Base-by-base conservation (phyloP, 2,113 vertebrate genomes). In the Pomatorhinus ruficollis region DNA sequence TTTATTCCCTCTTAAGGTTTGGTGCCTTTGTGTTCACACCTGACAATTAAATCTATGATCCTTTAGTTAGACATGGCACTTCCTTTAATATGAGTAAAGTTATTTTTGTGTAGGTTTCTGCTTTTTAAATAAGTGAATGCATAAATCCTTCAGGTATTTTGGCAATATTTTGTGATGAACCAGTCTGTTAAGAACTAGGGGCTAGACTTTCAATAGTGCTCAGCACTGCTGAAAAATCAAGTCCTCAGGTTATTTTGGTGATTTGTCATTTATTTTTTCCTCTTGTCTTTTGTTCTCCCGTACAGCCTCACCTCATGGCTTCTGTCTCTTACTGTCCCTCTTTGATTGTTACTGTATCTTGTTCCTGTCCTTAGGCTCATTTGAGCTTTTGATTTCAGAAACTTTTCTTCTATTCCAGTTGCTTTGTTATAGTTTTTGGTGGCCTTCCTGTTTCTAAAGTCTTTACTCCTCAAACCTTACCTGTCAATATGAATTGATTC, bases 61-160 rank as follows among this genome's bases (percentile, higher is more conserved):
- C 42, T 86, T 95, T 70, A 61, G 40, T 80, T 80, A 42, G 83
- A 76, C 16, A 54, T 56, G 52, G 69, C n/a, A 30, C 28, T 92
- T 72, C 21, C 13, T 85, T 53, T 80, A 72, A 47, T 79, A 47
- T 47, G 50, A 72, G 17, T 85, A 28, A 89, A 71, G 74, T 68
- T 91, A n/a, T 68, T 93, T 91, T 77, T 57, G 28, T 74, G 23
- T 35, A 56, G 42, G 24, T 86, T 84, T 94, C 47, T 81, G 23
- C 71, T 85, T 88, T 85, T 86, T 70, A 83, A 86, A 66, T 88
- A 70, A 95, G 68, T 86, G 71, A 83, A 89, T 89, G 30, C 19
- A 70, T 80, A 97, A 93, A 83, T 93, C 59, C 33, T 87, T 86
- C n/a, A 33, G 60, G 15, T 83, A 21, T 77, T 93, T 92, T 59